Conservation (phyloP, 2,113 vertebrate species). For the Tautogolabrus adspersus region DNA sequence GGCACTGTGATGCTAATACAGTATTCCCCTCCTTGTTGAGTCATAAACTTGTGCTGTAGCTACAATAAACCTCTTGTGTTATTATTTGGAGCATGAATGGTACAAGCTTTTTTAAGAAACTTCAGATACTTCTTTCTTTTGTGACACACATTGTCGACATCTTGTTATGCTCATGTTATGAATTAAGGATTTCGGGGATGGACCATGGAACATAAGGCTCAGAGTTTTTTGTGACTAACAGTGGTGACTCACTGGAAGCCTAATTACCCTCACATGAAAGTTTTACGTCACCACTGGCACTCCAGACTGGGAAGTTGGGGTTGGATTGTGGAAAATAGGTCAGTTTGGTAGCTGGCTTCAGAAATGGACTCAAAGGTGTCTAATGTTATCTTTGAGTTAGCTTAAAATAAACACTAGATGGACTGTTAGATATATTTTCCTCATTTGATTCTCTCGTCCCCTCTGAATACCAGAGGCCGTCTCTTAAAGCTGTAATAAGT, state of each 20-base stretch:
- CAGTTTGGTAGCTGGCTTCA: constrained; percentile 34
- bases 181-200: constrained; percentile 39
- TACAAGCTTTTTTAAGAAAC: constrained; percentile 3
- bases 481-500: constrained; percentile 40
- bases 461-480: constrained; percentile 20
- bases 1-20: background rate
- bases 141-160: background rate
- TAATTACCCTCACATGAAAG: constrained; percentile 72
- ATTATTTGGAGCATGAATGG: constrained; percentile 20
- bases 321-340: constrained; percentile 61
- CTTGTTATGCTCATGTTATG: constrained; percentile 38
- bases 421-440: constrained; percentile 4
- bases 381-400: constrained; percentile 13
- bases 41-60: constrained; percentile 1
- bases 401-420: background rate
- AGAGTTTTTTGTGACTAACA: constrained; percentile 59
- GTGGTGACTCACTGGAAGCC: constrained; percentile 67
- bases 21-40: background rate
- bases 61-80: background rate
- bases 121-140: background rate
- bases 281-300: constrained; percentile 49
- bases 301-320: constrained; percentile 28
- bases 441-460: constrained; percentile 34
- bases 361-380: constrained; percentile 26
- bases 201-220: constrained; percentile 63